phyloP scores from a whole-genome alignment of 2,888 invertebrate species.

The Pachliopta kotzebuea region DNA sequence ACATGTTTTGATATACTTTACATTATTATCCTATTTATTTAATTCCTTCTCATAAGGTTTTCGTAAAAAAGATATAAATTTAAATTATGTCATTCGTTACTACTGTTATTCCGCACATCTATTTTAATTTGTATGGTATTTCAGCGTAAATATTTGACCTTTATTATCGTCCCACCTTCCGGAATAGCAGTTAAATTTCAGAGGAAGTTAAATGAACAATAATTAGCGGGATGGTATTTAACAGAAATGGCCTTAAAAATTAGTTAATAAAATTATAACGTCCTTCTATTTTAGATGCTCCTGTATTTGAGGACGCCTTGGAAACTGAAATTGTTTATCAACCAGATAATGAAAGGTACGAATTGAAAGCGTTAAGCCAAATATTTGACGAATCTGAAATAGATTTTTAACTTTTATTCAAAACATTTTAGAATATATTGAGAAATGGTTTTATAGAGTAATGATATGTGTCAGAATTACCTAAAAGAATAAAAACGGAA shows the following conservation, averaged over 20 bases:
- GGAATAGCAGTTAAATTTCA: constrained; percentile 1
- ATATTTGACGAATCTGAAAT: neutral
- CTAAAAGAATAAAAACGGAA: neutral
- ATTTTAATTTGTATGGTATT: neutral
- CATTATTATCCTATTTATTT: no score
- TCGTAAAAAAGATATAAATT: no score
- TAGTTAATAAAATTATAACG: constrained; percentile 6
- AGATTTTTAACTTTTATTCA: neutral
- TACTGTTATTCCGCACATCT: no score
- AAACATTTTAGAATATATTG: neutral
- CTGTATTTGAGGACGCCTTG: constrained; percentile 48
- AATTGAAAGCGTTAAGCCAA: constrained; percentile 18
- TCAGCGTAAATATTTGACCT: constrained; percentile 7
- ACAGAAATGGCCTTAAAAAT: constrained; percentile 27
- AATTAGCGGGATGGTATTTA: constrained; percentile 22
- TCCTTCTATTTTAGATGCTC: constrained; percentile 51
- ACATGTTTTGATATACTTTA: neutral
- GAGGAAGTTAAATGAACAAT: constrained; percentile 7
- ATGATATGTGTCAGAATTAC: neutral
- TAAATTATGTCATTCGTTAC: no score
- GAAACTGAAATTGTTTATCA: constrained; percentile 48
- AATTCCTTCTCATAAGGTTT: no score
- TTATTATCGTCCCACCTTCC: constrained; percentile 1
- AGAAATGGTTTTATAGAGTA: neutral
- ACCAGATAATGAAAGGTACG: constrained; percentile 51